Conservation (phyloP, 2,888 invertebrate species). For the Quadroppia sp. region DNA sequence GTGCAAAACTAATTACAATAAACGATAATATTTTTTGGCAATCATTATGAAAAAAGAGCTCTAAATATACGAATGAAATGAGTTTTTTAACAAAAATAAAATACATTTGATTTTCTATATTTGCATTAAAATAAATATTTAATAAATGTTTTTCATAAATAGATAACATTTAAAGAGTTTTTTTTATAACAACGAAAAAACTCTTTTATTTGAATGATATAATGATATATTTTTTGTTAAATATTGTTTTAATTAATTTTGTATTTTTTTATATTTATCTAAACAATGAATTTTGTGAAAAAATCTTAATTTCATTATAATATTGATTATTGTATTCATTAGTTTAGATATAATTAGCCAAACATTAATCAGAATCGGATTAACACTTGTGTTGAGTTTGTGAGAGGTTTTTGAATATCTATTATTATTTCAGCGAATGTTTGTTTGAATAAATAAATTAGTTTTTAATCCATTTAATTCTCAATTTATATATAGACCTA, state of each 20-base stretch:
- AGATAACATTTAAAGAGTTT: neutral
- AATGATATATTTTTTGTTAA: too few relatives aligned
- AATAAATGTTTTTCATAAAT: slow-evolving; percentile 11
- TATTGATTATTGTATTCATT: too few relatives aligned
- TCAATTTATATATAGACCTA: neutral
- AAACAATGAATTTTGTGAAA: too few relatives aligned
- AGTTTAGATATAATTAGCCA: neutral
- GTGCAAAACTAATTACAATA: slow-evolving; percentile 3
- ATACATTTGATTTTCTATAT: slow-evolving; percentile 15
- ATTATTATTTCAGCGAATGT: slow-evolving; percentile 13
- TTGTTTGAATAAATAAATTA: slow-evolving; percentile 2
- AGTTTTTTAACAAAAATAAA: slow-evolving; percentile 17
- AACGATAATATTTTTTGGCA: neutral
- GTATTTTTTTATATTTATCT: neutral
- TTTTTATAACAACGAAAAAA: neutral
- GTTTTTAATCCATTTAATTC: slow-evolving; percentile 18
- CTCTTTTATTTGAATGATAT: too few relatives aligned
- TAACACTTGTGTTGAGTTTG: neutral
- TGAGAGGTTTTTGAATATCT: slow-evolving; percentile 1
- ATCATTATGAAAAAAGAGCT: neutral
- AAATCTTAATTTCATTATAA: too few relatives aligned
- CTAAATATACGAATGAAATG: neutral
- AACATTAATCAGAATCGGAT: neutral
- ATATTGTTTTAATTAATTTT: neutral
- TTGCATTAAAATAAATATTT: slow-evolving; percentile 26